Conservation (phyloP, 2,888 invertebrate species). For the Tachystola acroxantha region DNA sequence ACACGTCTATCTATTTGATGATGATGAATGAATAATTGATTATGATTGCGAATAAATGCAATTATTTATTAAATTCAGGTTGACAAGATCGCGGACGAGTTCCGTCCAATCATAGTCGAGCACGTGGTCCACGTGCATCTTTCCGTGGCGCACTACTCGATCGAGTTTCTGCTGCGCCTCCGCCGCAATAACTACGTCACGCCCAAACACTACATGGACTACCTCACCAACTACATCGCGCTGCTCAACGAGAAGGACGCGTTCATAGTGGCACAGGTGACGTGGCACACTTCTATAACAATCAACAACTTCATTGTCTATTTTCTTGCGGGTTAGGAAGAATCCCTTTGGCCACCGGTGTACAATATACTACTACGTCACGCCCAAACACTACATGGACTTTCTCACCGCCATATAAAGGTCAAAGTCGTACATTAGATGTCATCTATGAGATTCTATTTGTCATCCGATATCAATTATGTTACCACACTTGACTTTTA, state of each 20-base stretch:
- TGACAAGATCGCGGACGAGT: constrained; percentile 81
- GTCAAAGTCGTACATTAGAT: too few relatives aligned
- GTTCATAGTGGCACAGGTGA: constrained; percentile 76
- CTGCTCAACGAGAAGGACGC: constrained; percentile 85
- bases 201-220: constrained; percentile 95
- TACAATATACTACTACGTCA: constrained; percentile 94
- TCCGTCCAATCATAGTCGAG: constrained; percentile 84
- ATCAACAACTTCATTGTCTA: too few relatives aligned
- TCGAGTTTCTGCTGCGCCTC: constrained; percentile 84
- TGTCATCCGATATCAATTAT: too few relatives aligned
- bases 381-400: constrained; percentile 95
- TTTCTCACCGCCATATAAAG: constrained; percentile 82
- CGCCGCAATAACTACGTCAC: constrained; percentile 92
- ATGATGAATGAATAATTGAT: too few relatives aligned
- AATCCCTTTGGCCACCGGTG: too few relatives aligned
- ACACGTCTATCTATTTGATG: too few relatives aligned
- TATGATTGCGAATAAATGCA: too few relatives aligned
- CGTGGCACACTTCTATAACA: too few relatives aligned
- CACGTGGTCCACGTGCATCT: constrained; percentile 93
- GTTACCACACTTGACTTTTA: too few relatives aligned
- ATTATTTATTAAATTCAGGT: too few relatives aligned
- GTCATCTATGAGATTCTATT: too few relatives aligned
- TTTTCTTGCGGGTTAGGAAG: too few relatives aligned
- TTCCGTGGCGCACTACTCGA: constrained; percentile 84
- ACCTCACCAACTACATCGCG: constrained; percentile 86